Base-by-base conservation (phyloP, 92 coral and sea anemone species). In the Pocillopora grandis region DNA sequence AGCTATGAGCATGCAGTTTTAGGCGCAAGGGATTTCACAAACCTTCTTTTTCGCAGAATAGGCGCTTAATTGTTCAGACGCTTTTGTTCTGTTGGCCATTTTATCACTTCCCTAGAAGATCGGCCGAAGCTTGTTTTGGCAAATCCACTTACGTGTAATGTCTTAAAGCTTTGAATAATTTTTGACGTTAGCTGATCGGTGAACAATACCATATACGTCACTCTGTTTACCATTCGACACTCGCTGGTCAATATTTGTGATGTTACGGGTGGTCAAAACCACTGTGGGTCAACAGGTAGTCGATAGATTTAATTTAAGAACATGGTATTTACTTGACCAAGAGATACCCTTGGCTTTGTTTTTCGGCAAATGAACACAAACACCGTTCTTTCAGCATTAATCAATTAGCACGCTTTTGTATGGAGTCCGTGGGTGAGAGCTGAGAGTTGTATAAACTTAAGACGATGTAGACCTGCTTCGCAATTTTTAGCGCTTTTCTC, bases 31-130 rank as follows among this genome's bases (percentile, higher is more conserved):
- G 9, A 12, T 67, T 27, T 63, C 31, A 72, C 83, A 79, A 79
- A 96, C 99, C 93, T 81, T 66, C 76, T 94, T 90, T 27, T 75
- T 79, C 18, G 65, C 78, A 12, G 98, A 93, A 83, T 59, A 96
- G 31, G 90, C 86, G 56, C 80, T 73, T 37, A 96, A 87, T 75
- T 96, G 99, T 49, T 96, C 99, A 52, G 76, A 81, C 79, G 95
- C 98, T 86, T 92, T 90, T 31, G 88, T 87, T 74, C 94, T 82
- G 79, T 82, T 82, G 8, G 97, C 90, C 94, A 93, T 93, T 71
- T 70, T 86, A 7, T 37, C 61, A 37, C 58, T 65, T 5, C 0
- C 19, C 19, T 12, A 5, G 31, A 9, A 20, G 19, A 75, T 12
- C 61, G 56, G 48, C 65, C 67, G 62, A 76, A 76, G 14, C 57